Conservation (phyloP, 2,113 vertebrate species). For the Hippocampus comes region DNA sequence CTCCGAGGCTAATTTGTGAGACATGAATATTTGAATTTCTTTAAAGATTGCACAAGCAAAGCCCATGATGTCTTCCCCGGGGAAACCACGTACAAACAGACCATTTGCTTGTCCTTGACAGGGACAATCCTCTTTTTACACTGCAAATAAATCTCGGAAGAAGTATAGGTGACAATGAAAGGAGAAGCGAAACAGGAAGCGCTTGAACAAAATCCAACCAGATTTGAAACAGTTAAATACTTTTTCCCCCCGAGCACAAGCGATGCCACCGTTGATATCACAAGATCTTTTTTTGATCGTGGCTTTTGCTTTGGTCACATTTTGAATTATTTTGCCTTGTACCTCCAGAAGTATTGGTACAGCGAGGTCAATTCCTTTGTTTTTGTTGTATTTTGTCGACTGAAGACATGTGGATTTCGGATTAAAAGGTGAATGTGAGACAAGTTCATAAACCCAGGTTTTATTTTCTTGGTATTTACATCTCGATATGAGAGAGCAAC, state of each 20-base stretch:
- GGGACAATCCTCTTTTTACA: not conserved
- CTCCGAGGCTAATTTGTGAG: conserved; percentile 59
- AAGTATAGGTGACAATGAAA: not conserved
- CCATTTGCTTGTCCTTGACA: conserved; percentile 22
- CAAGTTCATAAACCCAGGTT: too few relatives aligned
- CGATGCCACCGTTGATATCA: not conserved
- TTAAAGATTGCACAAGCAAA: conserved; percentile 44
- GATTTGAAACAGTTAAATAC: not conserved
- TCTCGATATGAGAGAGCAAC: too few relatives aligned
- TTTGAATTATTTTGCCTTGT: too few relatives aligned
- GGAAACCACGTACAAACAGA: conserved; percentile 30
- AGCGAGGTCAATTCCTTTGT: too few relatives aligned
- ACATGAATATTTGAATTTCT: conserved; percentile 67
- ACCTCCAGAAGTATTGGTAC: too few relatives aligned
- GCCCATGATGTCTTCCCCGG: conserved; percentile 28
- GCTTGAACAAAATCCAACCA: not conserved
- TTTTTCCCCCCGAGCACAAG: not conserved
- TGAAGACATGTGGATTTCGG: too few relatives aligned
- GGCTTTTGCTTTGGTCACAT: too few relatives aligned
- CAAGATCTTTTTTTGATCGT: not conserved
- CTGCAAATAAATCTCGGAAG: not conserved
- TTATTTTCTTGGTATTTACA: too few relatives aligned
- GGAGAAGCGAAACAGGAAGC: not conserved
- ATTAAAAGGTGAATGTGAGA: too few relatives aligned
- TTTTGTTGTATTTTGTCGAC: too few relatives aligned